phyloP scores from a whole-genome alignment of 2,797 vertebrate genomes.

The Catharus ustulatus region DNA sequence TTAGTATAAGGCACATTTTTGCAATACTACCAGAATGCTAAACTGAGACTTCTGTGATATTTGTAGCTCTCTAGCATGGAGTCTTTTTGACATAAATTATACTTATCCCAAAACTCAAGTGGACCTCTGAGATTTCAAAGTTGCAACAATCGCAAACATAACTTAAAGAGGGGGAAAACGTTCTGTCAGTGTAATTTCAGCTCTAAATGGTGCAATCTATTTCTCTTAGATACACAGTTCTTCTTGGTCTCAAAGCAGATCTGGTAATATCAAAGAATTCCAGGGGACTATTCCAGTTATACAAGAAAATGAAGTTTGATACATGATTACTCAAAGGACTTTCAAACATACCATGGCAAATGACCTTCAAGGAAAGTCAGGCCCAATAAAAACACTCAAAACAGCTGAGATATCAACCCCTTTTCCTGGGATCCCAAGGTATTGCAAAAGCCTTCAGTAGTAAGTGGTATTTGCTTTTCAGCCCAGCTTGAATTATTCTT shows the following conservation, averaged over 20 bases:
- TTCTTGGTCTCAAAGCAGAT: slow-evolving; percentile 32
- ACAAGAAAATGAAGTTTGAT: slow-evolving; percentile 48
- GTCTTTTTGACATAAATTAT: slow-evolving; percentile 61
- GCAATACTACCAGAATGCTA: slow-evolving; percentile 14
- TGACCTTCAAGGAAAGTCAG: slow-evolving; percentile 53
- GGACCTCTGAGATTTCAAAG: slow-evolving; percentile 54
- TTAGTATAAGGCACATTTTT: slow-evolving; percentile 62
- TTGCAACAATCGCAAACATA: slow-evolving; percentile 57
- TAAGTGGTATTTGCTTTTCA: slow-evolving; percentile 17
- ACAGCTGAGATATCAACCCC: not conserved
- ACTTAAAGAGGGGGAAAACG: slow-evolving; percentile 32
- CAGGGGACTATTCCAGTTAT: slow-evolving; percentile 21
- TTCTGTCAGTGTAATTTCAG: slow-evolving; percentile 58
- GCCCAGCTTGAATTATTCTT: slow-evolving; percentile 50
- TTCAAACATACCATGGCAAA: slow-evolving; percentile 54
- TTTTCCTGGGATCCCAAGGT: slow-evolving; percentile 8
- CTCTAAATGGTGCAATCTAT: slow-evolving; percentile 44
- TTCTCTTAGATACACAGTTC: slow-evolving; percentile 5
- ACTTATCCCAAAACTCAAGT: slow-evolving; percentile 50
- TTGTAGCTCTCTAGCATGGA: slow-evolving; percentile 42
- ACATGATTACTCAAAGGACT: not conserved
- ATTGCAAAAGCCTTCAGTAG: slow-evolving; percentile 4
- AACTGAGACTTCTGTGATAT: slow-evolving; percentile 33
- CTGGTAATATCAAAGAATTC: slow-evolving; percentile 53
- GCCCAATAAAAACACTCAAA: slow-evolving; percentile 1